Evolutionary conservation across 2,113 vertebrate species (phyloP).

Genomic region (Siniperca chuatsi): DNA sequence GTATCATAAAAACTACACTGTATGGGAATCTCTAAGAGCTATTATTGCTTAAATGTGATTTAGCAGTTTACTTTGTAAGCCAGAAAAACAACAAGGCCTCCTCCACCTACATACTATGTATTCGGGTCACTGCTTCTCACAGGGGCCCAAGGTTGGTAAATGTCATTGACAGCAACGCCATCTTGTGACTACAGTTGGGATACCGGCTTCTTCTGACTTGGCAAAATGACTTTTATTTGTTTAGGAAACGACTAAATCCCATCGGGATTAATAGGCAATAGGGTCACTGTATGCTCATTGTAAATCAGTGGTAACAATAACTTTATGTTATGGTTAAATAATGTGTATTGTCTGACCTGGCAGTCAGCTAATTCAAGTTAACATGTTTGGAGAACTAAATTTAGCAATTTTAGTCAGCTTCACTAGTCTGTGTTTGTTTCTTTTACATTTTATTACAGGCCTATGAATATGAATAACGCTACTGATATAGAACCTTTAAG

Average conservation of each 20-base stretch:
- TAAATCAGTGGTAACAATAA: background rate
- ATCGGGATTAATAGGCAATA: too few species aligned
- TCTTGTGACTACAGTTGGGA: slow-evolving; percentile 21
- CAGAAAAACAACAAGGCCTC: background rate
- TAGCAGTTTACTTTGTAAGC: background rate
- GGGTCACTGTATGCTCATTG: background rate
- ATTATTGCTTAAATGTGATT: background rate
- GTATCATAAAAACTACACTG: background rate
- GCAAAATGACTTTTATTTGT: too few species aligned
- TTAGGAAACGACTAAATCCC: background rate
- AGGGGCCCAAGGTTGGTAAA: background rate
- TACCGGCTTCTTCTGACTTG: background rate
- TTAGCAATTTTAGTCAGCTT: background rate
- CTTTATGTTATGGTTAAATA: background rate
- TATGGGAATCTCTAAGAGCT: background rate
- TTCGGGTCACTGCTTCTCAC: background rate
- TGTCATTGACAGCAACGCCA: slow-evolving; percentile 26
- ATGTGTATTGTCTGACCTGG: background rate
- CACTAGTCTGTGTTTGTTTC: background rate
- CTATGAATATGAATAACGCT: background rate
- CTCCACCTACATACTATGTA: background rate
- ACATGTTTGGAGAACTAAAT: too few species aligned
- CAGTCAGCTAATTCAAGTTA: too few species aligned
- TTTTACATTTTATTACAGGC: background rate
- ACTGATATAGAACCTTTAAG: background rate